phyloP scores from a whole-genome alignment of 2,797 vertebrate genomes.

The Fistularia tabacaria region DNA sequence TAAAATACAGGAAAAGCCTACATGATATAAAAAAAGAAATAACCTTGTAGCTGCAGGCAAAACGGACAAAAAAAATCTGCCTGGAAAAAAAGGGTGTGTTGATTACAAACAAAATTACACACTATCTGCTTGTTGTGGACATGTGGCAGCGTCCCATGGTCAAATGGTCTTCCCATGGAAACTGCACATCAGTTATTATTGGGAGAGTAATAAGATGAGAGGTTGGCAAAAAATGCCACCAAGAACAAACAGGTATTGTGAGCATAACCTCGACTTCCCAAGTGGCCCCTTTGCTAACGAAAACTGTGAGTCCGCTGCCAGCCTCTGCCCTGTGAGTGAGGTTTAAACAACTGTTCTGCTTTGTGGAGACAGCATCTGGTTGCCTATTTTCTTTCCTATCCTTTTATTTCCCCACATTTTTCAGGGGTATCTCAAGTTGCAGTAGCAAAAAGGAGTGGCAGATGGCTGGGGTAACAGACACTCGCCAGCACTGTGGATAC shows the following conservation, averaged over 20 bases:
- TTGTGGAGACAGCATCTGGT: slow-evolving; percentile 78
- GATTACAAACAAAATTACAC: slow-evolving; percentile 61
- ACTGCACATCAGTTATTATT: slow-evolving; percentile 49
- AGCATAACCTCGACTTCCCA: slow-evolving; percentile 28
- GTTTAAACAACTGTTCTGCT: slow-evolving; percentile 78
- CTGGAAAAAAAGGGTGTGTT: slow-evolving; percentile 43
- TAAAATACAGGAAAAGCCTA: slow-evolving; percentile 26
- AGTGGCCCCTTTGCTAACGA: slow-evolving; percentile 31
- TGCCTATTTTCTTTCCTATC: slow-evolving; percentile 76
- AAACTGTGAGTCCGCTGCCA: slow-evolving; percentile 7
- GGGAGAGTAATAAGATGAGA: slow-evolving; percentile 44
- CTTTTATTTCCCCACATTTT: slow-evolving; percentile 73
- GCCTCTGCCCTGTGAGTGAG: slow-evolving; percentile 41
- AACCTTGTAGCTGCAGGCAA: slow-evolving; percentile 8
- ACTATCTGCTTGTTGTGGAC: slow-evolving; percentile 55
- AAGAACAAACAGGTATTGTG: slow-evolving; percentile 51
- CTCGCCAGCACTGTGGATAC: slow-evolving; percentile 71
- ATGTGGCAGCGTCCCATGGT: slow-evolving; percentile 45
- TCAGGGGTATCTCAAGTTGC: slow-evolving; percentile 75
- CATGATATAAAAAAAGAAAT: slow-evolving; percentile 30
- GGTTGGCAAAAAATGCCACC: slow-evolving; percentile 31
- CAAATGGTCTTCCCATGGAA: slow-evolving; percentile 36
- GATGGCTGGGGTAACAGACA: slow-evolving; percentile 81
- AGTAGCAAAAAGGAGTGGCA: slow-evolving; percentile 76
- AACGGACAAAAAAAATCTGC: slow-evolving; percentile 32